Percentiles rank a stretch among this genome's conserved stretches.
Conservation (phyloP, 2,797 vertebrate genomes). For the Urosaurus nigricauda region DNA sequence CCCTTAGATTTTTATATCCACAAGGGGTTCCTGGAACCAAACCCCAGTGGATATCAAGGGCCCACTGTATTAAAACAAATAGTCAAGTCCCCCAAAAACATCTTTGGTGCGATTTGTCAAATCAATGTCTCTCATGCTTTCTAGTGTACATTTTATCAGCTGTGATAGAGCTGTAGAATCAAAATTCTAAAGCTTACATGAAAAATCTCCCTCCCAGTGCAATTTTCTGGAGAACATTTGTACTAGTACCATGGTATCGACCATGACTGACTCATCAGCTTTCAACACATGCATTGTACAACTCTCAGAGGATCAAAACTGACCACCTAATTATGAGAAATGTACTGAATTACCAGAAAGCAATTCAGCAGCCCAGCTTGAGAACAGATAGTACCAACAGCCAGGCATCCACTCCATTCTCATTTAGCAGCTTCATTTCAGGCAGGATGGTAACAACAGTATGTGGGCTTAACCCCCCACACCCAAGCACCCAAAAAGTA, state of each 20-base stretch:
- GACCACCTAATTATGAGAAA: constrained; percentile 46
- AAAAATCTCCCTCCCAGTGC: constrained; percentile 1
- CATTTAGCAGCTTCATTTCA: constrained; percentile 38
- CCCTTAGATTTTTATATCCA: too few relatives aligned
- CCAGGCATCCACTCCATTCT: constrained; percentile 1
- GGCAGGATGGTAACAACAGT: background rate
- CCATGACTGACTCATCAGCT: constrained; percentile 51
- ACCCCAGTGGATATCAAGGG: too few relatives aligned
- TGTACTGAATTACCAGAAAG: constrained; percentile 46
- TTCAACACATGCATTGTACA: constrained; percentile 38
- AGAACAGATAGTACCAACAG: constrained; percentile 18
- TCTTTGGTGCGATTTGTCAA: background rate
- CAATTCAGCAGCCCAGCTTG: constrained; percentile 32
- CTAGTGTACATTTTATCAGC: background rate
- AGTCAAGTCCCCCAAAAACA: background rate
- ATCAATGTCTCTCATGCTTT: constrained; percentile 2
- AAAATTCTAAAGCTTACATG: background rate
- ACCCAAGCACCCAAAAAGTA: background rate
- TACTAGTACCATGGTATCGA: constrained; percentile 47
- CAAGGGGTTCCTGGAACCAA: too few relatives aligned
- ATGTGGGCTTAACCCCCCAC: background rate
- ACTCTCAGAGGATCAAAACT: constrained; percentile 60
- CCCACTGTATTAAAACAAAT: background rate
- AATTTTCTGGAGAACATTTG: constrained; percentile 54
- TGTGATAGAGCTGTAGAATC: background rate